Base-by-base conservation (phyloP, 2,797 vertebrate genomes). In the Octomys mimax region DNA sequence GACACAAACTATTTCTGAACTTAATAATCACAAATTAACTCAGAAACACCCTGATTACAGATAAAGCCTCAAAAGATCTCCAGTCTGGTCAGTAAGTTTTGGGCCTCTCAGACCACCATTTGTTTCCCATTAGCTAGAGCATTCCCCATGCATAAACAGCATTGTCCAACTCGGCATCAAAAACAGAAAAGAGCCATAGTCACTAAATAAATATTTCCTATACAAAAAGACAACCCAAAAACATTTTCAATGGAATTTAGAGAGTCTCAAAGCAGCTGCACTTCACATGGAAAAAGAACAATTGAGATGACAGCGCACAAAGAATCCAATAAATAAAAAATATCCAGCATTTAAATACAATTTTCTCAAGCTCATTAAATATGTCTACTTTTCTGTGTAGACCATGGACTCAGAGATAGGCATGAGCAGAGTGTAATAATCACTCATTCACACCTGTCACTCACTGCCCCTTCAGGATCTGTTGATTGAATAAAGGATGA, bases 141-240 rank as follows among this genome's bases (percentile, higher is more conserved):
- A 75, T 77, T 95, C 85, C 96, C 75, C 39, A 64, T 52, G 85
- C 57, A 96, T 77, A 52, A 95, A 42, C 92, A 75, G 62, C 24
- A 73, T 77, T 97, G 98, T 87, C 91, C 39, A 33, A 87, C 59
- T 97, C 77, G 86, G 77, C 81, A 71, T 96, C 62, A 61, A 64
- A 97, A 97, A 73, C 36, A 92, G n/a, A 95, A 86, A 78, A 42
- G 22, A 95, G 57, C 2, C 0, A 42, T 26, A 95, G 86, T 84
- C 95, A 93, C 71, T 91, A 96, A 94, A 96, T 86, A 98, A 97
- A 83, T 68, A 96, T 96, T 97, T 96, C 73, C 95, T 66, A 91
- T 89, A 91, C 77, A 96, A 95, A 0, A 31, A 39, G 89, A 78
- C 90, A 93, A 42, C 9, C 54, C 26, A 22, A 73, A 6, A 16